Conservation (phyloP, 2,113 vertebrate genomes). For the Hippopotamus amphibius region DNA sequence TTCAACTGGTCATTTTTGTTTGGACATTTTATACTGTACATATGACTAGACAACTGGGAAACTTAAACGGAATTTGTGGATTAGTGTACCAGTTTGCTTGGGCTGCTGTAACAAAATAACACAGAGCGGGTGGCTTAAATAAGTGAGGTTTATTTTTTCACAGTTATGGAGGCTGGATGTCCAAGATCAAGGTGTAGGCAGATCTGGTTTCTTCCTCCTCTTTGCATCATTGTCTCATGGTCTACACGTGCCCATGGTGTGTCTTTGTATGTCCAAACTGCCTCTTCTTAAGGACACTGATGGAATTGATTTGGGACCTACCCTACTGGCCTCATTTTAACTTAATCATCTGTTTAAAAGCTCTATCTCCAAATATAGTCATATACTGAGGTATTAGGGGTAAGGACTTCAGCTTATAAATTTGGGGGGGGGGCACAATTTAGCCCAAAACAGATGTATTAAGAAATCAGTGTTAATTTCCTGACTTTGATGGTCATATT, state of each 20-base stretch:
- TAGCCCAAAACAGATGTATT: not conserved
- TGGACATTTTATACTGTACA: not conserved
- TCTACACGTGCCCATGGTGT: not conserved
- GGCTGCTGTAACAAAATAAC: not conserved
- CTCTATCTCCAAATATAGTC: not conserved
- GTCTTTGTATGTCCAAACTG: not conserved
- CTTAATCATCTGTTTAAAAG: not conserved
- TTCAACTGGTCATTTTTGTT: not conserved
- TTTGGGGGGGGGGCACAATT: not conserved
- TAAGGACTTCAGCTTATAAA: not conserved
- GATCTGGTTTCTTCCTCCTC: not conserved
- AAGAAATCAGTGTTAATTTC: not conserved
- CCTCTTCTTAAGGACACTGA: not conserved
- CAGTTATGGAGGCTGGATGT: not conserved
- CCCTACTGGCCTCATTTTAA: not conserved
- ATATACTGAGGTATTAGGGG: not conserved
- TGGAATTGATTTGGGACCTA: not conserved
- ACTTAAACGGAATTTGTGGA: not conserved
- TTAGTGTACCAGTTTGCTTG: not conserved
- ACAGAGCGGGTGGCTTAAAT: not conserved
- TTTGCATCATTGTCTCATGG: not conserved
- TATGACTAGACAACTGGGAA: not conserved
- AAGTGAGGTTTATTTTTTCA: not conserved
- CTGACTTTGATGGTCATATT: not conserved
- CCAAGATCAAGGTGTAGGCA: not conserved